Conservation (phyloP, 2,113 vertebrate species). For the Barbus barbus region DNA sequence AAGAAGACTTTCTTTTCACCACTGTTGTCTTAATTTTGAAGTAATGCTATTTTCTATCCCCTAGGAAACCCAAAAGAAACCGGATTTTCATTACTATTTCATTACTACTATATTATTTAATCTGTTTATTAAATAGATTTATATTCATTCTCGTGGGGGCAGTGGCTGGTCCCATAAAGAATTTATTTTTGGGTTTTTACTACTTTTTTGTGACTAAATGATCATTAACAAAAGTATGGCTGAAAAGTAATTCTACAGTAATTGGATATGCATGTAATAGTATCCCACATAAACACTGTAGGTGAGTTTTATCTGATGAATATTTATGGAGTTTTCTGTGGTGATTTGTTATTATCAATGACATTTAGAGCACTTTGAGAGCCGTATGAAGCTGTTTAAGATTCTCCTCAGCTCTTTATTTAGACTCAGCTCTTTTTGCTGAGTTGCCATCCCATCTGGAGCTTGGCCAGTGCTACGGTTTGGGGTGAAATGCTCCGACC, state of each 20-base stretch:
- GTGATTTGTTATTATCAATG: not conserved
- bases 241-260: not conserved
- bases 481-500: not conserved
- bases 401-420: conserved; percentile 9
- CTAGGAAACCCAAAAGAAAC: not conserved
- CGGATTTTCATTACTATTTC: no score
- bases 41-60: not conserved
- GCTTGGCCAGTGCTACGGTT: conserved; percentile 17
- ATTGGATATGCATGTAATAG: not conserved
- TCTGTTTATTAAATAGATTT: not conserved
- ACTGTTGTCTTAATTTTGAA: not conserved
- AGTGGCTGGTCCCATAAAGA: no score
- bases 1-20: no score
- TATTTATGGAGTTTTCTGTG: not conserved
- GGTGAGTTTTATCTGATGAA: not conserved
- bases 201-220: not conserved
- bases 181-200: no score
- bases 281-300: not conserved
- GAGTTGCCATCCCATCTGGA: conserved; percentile 27
- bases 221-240: not conserved
- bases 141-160: not conserved
- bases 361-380: not conserved
- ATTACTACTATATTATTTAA: no score
- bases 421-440: conserved; percentile 2
- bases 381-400: not conserved